Evolutionary conservation across 1,140 invertebrate genomes (phyloP), one percentile per base, ranked within the genome.

Genomic region (Drosophila nasuta): DNA sequence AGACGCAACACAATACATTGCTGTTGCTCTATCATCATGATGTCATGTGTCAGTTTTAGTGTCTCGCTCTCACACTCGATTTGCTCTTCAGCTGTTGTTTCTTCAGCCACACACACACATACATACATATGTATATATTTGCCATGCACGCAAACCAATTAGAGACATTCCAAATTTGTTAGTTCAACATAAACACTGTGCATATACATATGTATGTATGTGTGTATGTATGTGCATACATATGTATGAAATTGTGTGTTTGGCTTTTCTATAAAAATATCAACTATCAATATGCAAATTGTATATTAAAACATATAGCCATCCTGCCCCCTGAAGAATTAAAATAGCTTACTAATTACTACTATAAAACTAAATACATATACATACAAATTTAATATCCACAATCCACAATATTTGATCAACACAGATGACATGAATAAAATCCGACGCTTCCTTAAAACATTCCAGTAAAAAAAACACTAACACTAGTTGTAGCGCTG

Each of bases 21-120:
- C n/a, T 54, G 35, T 13, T 3, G 3, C 30, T 33, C 51, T 11
- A 25, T 25, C 25, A 75, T 60, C 48, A 88, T 89, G 85, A 89
- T 89, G 85, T 89, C 85, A 89, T 89, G 75, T 77, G 72, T 74
- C 69, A 66, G 65, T 85, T 89, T 72, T 89, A 81, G 71, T 79
- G 49, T 63, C 59, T 56, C 43, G 51, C 20, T 60, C 74, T 52
- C 54, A 11, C 67, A 35, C 59, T 58, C 52, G 35, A 48, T 38
- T 74, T 38, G 17, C 66, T 75, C 66, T 70, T 51, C 5, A 25
- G 25, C 30, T 54, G 11, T 10, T 60, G 43, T 4, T 68, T 66
- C 76, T 25, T 81, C 30, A 46, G 15, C 33, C 33, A 33, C 33
- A 33, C 30, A 6, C 33, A 41, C 7, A 10, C 8, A 41, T 3